A percentile compares a stretch with the other conserved stretches of the same genome.
phyloP scores from a whole-genome alignment of 2,113 vertebrate species.

The Rhodinocichla rosea region DNA sequence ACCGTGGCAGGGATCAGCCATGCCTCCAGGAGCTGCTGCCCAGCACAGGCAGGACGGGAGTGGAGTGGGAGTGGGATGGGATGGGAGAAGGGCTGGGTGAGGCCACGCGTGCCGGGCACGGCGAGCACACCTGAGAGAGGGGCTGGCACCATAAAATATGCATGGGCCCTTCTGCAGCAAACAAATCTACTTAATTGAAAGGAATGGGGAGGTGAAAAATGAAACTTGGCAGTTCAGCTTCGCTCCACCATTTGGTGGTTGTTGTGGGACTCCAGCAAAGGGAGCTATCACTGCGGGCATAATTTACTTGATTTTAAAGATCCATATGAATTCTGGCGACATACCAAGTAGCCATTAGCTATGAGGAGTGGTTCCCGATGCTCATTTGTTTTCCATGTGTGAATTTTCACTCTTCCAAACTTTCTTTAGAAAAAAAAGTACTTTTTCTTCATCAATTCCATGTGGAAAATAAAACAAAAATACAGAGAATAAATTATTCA shows the following conservation, averaged over 20 bases:
- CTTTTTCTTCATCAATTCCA: slow-evolving; percentile 32
- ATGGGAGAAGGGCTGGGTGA: accelerated
- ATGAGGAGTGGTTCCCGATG: neutral
- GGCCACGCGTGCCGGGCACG: neutral
- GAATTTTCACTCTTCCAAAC: slow-evolving; percentile 2
- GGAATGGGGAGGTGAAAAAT: slow-evolving; percentile 24
- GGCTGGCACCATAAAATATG: neutral
- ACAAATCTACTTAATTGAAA: neutral
- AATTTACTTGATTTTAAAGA: slow-evolving; percentile 26
- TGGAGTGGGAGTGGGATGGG: neutral
- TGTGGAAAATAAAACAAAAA: slow-evolving; percentile 47
- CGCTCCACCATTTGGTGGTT: neutral
- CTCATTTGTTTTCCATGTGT: slow-evolving; percentile 37
- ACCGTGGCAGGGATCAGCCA: accelerated
- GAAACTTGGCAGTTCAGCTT: slow-evolving; percentile 44
- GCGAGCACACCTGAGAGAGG: neutral
- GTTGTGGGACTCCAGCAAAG: neutral
- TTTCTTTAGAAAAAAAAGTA: neutral
- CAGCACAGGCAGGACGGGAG: accelerated
- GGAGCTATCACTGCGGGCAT: slow-evolving; percentile 10
- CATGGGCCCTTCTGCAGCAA: neutral
- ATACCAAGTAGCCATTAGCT: slow-evolving; percentile 10
- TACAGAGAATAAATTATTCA: slow-evolving; percentile 47
- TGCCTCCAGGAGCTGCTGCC: neutral
- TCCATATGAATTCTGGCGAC: slow-evolving; percentile 16